Conservation (phyloP, 2,888 invertebrate species). For the Scrobipalpa costella region DNA sequence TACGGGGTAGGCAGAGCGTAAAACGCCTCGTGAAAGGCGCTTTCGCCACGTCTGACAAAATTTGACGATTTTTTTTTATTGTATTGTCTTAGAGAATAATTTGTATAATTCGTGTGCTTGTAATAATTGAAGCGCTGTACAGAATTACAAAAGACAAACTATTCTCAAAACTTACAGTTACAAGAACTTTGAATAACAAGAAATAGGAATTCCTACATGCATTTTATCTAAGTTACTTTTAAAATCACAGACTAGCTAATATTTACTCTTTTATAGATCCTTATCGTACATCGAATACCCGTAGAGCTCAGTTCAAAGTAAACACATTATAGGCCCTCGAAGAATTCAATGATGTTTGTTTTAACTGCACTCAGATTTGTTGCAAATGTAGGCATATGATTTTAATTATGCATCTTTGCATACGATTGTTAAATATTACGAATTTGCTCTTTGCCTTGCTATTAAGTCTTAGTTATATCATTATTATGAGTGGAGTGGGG, state of each 20-base stretch:
- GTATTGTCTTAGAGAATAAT: conserved; percentile 12
- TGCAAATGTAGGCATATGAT: conserved; percentile 49
- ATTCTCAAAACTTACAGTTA: too few relatives aligned
- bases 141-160: neutral
- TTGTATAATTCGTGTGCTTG: neutral
- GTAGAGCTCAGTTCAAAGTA: conserved; percentile 29
- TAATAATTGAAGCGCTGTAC: neutral
- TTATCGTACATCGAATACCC: neutral
- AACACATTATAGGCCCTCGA: conserved; percentile 41
- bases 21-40: too few relatives aligned
- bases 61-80: too few relatives aligned
- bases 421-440: conserved; percentile 29
- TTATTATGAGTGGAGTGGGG: neutral
- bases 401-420: conserved; percentile 53
- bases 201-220: too few relatives aligned
- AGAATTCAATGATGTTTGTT: conserved; percentile 50
- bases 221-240: too few relatives aligned
- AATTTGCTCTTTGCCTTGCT: neutral
- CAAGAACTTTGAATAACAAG: too few relatives aligned
- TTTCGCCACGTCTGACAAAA: too few relatives aligned
- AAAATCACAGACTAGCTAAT: too few relatives aligned
- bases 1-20: too few relatives aligned
- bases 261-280: too few relatives aligned
- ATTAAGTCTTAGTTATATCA: neutral
- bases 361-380: conserved; percentile 53